A percentile compares a stretch with the other conserved stretches of the same genome.
Conservation (phyloP, 35 echinoderm and acorn worm species). For the Lytechinus variegatus region DNA sequence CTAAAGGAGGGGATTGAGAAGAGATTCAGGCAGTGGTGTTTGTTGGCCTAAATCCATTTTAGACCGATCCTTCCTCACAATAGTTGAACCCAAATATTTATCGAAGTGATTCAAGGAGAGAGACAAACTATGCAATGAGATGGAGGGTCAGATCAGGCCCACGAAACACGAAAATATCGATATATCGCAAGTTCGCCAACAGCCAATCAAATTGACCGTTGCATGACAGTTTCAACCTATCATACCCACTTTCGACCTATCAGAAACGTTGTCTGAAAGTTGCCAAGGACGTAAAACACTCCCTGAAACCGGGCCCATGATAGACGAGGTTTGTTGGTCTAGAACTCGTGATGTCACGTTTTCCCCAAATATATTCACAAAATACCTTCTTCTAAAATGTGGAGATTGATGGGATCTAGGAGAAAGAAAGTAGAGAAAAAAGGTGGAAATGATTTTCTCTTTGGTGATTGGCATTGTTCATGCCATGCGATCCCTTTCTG, state of each 20-base stretch:
- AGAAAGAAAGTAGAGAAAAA: too few relatives aligned
- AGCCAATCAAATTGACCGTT: too few relatives aligned
- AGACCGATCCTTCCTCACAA: constrained; percentile 25
- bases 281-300: too few relatives aligned
- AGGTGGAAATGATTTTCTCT: too few relatives aligned
- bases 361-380: background rate
- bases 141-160: background rate
- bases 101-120: constrained; percentile 21
- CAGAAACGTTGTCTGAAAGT: too few relatives aligned
- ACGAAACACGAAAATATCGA: too few relatives aligned
- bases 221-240: too few relatives aligned
- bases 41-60: constrained; percentile 19
- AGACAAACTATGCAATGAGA: background rate
- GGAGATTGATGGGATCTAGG: background rate
- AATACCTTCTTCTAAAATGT: background rate
- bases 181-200: too few relatives aligned
- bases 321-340: background rate
- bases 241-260: too few relatives aligned
- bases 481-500: background rate
- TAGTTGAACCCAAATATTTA: constrained; percentile 27
- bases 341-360: background rate
- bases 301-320: too few relatives aligned
- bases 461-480: background rate
- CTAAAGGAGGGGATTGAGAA: background rate
- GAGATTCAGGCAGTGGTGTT: background rate